Conservation (phyloP, 2,888 invertebrate genomes). For the Shargacucullia verbasci region DNA sequence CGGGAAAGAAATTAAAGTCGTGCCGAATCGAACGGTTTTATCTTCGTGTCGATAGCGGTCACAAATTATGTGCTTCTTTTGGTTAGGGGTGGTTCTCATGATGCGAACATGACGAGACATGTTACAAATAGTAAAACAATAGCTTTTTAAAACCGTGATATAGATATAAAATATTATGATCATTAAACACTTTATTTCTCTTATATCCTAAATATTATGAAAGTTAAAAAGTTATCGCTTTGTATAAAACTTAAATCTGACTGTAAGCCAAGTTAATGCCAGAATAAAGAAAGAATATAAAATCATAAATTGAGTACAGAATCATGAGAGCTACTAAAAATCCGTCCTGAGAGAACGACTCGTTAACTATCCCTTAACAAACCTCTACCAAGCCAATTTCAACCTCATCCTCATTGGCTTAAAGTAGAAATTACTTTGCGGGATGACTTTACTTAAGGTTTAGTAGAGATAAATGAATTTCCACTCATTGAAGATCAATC, state of each 20-base stretch:
- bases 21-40: conserved; percentile 86
- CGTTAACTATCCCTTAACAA: conserved; percentile 59
- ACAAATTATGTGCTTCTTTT: conserved; percentile 87
- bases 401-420: conserved; percentile 26
- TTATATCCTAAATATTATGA: no score
- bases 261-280: no score
- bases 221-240: no score
- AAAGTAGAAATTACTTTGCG: conserved; percentile 52
- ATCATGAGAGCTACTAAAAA: conserved; percentile 54
- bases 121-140: no score
- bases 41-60: conserved; percentile 87
- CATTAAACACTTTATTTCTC: no score
- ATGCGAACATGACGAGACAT: neutral
- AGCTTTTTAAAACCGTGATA: no score
- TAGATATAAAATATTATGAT: no score
- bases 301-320: neutral
- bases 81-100: conserved; percentile 58
- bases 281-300: neutral
- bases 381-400: conserved; percentile 40
- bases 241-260: no score
- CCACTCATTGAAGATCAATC: conserved; percentile 87
- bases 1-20: conserved; percentile 86
- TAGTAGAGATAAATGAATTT: conserved; percentile 86
- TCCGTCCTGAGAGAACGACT: conserved; percentile 58
- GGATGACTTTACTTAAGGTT: conserved; percentile 55